phyloP scores from a whole-genome alignment of 2,888 invertebrate species.

The Rhopalosiphum nymphaeae region DNA sequence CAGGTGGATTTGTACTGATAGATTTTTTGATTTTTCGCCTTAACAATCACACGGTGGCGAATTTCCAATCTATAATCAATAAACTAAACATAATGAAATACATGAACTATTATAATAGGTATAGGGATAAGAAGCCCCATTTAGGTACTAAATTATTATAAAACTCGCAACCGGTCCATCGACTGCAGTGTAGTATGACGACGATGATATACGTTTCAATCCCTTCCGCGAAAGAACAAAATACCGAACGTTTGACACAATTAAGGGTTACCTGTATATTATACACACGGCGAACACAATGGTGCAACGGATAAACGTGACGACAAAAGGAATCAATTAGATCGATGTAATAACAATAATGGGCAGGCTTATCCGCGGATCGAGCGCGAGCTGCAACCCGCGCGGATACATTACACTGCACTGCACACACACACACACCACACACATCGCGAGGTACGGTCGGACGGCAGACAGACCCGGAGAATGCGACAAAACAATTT shows the following conservation, averaged over 20 bases:
- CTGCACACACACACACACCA: not conserved
- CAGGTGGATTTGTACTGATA: not conserved
- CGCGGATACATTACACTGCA: not conserved
- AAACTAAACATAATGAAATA: not conserved
- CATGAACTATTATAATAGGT: not conserved
- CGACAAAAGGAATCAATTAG: conserved; percentile 36
- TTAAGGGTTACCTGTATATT: not conserved
- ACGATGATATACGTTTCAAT: not conserved
- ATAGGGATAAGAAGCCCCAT: not conserved
- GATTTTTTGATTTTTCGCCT: not conserved
- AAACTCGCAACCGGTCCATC: not conserved
- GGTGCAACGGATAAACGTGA: not conserved
- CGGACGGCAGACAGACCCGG: not conserved
- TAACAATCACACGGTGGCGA: not conserved
- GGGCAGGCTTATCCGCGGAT: not conserved
- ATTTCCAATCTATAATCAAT: not conserved
- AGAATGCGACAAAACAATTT: conserved; percentile 27
- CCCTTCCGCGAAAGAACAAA: not conserved
- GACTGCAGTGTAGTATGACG: not conserved
- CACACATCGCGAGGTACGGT: not conserved
- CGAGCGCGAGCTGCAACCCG: not conserved
- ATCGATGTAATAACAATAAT: not conserved
- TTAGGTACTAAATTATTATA: not conserved
- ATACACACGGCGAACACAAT: not conserved
- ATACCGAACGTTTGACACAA: not conserved